These are phyloP conservation scores for Euglossa dilemma DNA, from an alignment of 1,140 invertebrate species.

Conservation along the genomic window DNA sequence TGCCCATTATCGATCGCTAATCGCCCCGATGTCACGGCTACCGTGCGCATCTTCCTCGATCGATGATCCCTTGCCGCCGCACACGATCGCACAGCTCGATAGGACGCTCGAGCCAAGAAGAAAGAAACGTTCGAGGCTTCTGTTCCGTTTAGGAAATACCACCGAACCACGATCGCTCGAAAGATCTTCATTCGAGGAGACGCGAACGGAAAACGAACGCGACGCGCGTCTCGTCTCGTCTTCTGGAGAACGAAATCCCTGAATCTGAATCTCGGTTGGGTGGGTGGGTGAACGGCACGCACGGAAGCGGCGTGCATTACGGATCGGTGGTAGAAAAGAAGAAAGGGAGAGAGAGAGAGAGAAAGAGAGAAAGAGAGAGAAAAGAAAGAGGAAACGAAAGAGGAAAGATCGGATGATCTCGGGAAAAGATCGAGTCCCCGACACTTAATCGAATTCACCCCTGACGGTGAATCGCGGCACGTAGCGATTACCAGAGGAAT, in stretches of 20 bases:
- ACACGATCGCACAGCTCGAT: too few relatives aligned
- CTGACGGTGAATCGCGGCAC: slow-evolving; percentile 64
- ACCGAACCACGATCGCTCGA: not conserved
- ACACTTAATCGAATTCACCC: slow-evolving; percentile 81
- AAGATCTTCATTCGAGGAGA: not conserved
- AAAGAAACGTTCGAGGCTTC: not conserved
- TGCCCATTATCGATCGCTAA: slow-evolving; percentile 37
- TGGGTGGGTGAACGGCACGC: slow-evolving; percentile 25
- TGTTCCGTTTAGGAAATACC: not conserved
- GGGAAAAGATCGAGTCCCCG: slow-evolving; percentile 66
- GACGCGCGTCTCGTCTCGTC: not conserved
- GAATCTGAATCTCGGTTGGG: slow-evolving; percentile 7
- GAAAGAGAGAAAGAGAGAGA: slow-evolving; percentile 40
- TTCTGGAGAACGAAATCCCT: not conserved
- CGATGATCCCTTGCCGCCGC: too few relatives aligned
- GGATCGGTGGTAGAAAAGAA: not conserved
- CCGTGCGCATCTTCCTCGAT: too few relatives aligned
- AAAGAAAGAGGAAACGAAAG: slow-evolving; percentile 3
- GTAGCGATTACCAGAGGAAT: slow-evolving; percentile 68
- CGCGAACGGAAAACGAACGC: not conserved
- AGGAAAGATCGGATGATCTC: slow-evolving; percentile 47
- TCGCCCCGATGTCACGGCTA: not conserved
- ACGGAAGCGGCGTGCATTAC: not conserved
- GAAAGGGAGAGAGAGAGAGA: not conserved
- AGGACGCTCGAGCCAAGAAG: not conserved